A percentile compares a stretch with the other conserved stretches of the same genome.
phyloP scores from a whole-genome alignment of 2,888 invertebrate species.

The Panzeria rudis region DNA sequence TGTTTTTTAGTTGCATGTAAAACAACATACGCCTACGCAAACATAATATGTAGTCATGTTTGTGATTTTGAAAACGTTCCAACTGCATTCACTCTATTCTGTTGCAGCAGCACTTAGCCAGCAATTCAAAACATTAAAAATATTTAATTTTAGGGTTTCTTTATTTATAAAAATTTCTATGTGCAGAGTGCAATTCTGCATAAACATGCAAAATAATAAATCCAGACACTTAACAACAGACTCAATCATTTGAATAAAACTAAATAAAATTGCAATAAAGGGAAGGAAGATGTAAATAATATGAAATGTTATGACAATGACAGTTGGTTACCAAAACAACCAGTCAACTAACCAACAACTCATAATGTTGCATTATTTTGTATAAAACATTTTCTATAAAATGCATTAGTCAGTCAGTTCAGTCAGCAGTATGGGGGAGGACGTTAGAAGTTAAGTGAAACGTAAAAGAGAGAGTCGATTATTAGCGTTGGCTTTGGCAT shows the following conservation, averaged over 20 bases:
- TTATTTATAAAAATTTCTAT: background rate
- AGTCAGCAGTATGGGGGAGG: constrained; percentile 25
- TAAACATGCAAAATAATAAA: constrained; percentile 45
- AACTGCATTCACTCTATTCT: constrained; percentile 7
- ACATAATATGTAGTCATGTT: constrained; percentile 33
- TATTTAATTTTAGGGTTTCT: constrained; percentile 50
- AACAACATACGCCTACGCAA: constrained; percentile 59
- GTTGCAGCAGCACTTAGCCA: constrained; percentile 6
- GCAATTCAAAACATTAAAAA: constrained; percentile 49
- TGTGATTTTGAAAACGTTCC: constrained; percentile 38
- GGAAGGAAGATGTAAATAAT: constrained; percentile 56
- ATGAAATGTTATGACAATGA: constrained; percentile 63
- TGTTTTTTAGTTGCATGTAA: constrained; percentile 32
- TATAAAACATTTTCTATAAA: constrained; percentile 8
- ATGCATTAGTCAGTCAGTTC: constrained; percentile 13
- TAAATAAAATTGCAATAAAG: constrained; percentile 31
- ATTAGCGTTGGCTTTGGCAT: constrained; percentile 75
- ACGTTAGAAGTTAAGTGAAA: constrained; percentile 43
- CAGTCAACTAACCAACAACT: constrained; percentile 22
- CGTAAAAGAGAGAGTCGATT: constrained; percentile 61
- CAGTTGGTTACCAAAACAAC: constrained; percentile 45
- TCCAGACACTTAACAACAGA: constrained; percentile 61
- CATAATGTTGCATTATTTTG: constrained; percentile 10
- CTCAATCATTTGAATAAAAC: constrained; percentile 56
- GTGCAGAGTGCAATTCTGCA: constrained; percentile 31